A percentile compares a stretch with the other conserved stretches of the same genome.
These are phyloP conservation scores for Laticauda colubrina DNA, from an alignment of 2,113 vertebrate genomes.

Conservation along the genomic window DNA sequence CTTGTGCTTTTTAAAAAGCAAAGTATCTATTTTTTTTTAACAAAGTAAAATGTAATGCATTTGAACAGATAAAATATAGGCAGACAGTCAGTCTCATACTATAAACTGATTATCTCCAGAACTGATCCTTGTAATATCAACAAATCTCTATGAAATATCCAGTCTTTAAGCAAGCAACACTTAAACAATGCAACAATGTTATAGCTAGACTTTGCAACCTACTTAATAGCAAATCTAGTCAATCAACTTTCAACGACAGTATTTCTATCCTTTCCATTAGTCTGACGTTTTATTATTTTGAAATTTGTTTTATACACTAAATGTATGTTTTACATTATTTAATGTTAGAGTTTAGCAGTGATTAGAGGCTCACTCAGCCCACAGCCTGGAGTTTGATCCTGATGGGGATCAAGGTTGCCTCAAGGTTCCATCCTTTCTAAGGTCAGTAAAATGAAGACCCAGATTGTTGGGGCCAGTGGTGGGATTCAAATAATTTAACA, in stretches of 20 bases:
- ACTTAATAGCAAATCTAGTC: not conserved
- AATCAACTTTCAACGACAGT: not conserved
- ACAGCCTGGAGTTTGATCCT: not conserved
- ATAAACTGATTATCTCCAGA: not conserved
- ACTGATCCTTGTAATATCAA: not conserved
- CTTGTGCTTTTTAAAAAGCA: not conserved
- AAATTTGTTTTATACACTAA: not conserved
- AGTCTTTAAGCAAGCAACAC: not conserved
- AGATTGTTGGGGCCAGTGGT: not conserved
- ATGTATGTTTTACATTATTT: not conserved
- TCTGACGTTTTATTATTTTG: not conserved
- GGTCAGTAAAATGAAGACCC: not conserved
- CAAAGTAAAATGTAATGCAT: not conserved
- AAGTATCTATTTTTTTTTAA: conserved; percentile 4
- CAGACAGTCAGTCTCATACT: not conserved
- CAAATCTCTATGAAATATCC: not conserved
- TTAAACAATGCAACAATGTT: not conserved
- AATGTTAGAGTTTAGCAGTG: not conserved
- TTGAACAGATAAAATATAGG: not conserved
- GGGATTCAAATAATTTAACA: too few species aligned
- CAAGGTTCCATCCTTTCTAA: not conserved
- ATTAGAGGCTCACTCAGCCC: not conserved
- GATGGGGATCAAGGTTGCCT: not conserved
- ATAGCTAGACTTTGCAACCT: not conserved
- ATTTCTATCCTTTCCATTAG: not conserved